Conservation (phyloP, 2,888 invertebrate genomes). For the Eupithecia tripunctaria region DNA sequence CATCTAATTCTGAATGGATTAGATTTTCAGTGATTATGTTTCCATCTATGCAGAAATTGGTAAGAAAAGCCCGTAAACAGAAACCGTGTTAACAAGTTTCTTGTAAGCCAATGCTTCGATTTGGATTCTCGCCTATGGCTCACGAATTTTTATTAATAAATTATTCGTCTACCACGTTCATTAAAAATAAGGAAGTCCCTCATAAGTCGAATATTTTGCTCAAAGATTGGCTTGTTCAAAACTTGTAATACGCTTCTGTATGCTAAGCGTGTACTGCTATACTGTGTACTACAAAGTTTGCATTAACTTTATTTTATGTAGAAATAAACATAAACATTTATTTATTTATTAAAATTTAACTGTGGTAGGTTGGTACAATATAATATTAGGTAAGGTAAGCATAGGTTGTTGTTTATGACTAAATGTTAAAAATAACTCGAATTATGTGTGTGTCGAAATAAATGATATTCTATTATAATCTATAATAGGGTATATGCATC, state of each 20-base stretch:
- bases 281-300: no score
- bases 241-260: conserved; percentile 5
- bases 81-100: conserved; percentile 4
- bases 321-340: no score
- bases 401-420: no score
- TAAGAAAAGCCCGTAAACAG: conserved; percentile 15
- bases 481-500: no score
- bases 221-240: background rate
- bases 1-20: background rate
- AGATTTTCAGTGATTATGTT: background rate
- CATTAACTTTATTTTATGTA: no score
- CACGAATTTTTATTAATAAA: background rate
- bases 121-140: conserved; percentile 1
- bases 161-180: background rate
- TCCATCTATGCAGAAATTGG: background rate
- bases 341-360: no score
- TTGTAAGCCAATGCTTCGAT: conserved; percentile 1
- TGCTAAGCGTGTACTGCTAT: no score
- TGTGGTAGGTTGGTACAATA: no score
- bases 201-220: background rate
- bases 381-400: no score
- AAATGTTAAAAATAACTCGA: no score
- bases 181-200: background rate
- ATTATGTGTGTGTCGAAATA: no score
- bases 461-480: no score